Base-by-base conservation (phyloP, 2,113 vertebrate species). In the Elanoides forficatus region DNA sequence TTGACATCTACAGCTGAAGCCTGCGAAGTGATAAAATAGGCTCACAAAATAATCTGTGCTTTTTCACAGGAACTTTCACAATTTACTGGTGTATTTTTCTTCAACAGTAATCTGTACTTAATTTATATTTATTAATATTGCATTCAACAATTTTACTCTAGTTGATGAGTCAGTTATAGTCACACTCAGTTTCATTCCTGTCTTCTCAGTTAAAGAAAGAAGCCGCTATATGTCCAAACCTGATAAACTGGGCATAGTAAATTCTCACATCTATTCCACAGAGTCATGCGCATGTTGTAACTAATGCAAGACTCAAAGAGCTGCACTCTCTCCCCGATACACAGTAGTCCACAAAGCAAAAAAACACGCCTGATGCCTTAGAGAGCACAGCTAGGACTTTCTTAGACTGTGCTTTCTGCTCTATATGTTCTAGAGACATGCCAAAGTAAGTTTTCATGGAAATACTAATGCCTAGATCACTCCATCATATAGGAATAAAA, bases 361-460 rank as follows among this genome's bases (percentile, higher is more conserved):
- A 50, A n/a, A 13, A 0, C 32, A 47, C 1, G 5, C 7, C 16
- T 16, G 12, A 1, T 11, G 38, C 43, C 34, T 56, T 4, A 34
- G 52, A 53, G 55, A 43, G 60, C 34, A 52, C 43, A 79, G 48
- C 6, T 9, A n/a, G 18, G 18, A 18, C 52, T 73, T 82, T 58
- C 52, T 9, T 36, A 48, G 43, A 13, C 21, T 16, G 23, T 55
- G 65, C 25, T 26, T 90, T 52, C 34, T 85, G 26, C 36, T 47
- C 26, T 17, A 38, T 34, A 12, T 16, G 34, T 40, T 45, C 48
- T 55, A 71, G n/a, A 78, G 15, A 30, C 29, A 48, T 10, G 58
- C 34, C 21, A 50, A 65, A 42, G 19, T 12, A 81, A 62, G 6
- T 58, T 81, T 29, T 36, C 27, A 56, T 26, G 12, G 56, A 90